A percentile compares a stretch with the other conserved stretches of the same genome.
Evolutionary conservation across 2,888 invertebrate species (phyloP).

Genomic region (Galerucella pusilla): DNA sequence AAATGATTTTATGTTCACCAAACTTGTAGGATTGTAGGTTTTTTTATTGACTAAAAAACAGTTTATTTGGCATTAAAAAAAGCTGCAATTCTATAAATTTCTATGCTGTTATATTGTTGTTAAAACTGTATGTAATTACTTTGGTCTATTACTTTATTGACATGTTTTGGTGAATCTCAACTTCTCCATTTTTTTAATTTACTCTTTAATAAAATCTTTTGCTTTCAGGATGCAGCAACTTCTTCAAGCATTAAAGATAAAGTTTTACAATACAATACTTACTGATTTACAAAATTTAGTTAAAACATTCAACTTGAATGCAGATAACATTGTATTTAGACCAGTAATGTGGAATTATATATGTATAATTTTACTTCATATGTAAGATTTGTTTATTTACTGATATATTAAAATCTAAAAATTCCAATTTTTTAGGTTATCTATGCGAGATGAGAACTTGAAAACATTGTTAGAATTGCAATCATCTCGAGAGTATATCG

Average conservation of each 20-base stretch:
- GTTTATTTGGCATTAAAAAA: no score
- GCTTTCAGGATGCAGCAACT: slow-evolving; percentile 54
- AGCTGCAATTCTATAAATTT: no score
- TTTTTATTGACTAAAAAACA: no score
- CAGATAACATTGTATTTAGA: slow-evolving; percentile 79
- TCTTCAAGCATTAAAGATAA: slow-evolving; percentile 48
- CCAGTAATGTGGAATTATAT: slow-evolving; percentile 78
- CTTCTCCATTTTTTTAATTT: no score
- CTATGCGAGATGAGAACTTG: slow-evolving; percentile 54
- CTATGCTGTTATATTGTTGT: no score
- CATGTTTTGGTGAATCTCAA: no score
- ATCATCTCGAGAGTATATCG: slow-evolving; percentile 49
- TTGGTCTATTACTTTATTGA: no score
- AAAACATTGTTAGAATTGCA: slow-evolving; percentile 49
- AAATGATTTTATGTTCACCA: no score
- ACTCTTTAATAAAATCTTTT: neutral
- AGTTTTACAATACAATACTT: slow-evolving; percentile 49
- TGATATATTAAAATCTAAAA: neutral
- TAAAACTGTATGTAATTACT: no score
- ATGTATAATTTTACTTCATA: slow-evolving; percentile 75
- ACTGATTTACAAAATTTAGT: slow-evolving; percentile 69
- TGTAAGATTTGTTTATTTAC: slow-evolving; percentile 65
- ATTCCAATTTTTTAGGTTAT: slow-evolving; percentile 52
- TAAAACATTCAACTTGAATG: slow-evolving; percentile 74
- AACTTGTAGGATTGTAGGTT: no score